A percentile compares a stretch with the other conserved stretches of the same genome.
phyloP scores from a whole-genome alignment of 2,113 vertebrate genomes.

The Tupaia tana region DNA sequence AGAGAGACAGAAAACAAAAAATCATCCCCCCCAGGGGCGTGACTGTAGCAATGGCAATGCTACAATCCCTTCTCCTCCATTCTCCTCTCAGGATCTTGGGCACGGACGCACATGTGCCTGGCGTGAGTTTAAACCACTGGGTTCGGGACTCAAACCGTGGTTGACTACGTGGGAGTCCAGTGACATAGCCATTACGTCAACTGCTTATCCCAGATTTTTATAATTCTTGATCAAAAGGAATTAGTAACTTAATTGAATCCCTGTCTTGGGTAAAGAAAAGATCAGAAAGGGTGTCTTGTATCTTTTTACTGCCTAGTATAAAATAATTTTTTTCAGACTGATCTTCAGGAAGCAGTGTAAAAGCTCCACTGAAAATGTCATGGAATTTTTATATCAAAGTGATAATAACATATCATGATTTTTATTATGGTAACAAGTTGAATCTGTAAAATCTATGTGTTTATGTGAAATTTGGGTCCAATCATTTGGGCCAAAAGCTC shows the following conservation, averaged over 20 bases:
- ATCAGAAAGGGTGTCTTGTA: neutral
- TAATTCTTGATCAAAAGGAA: neutral
- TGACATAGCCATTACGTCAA: no score
- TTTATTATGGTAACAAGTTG: neutral
- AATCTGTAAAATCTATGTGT: neutral
- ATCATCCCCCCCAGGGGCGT: no score
- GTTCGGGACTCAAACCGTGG: no score
- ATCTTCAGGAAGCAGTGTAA: neutral
- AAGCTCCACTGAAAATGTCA: neutral
- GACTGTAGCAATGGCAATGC: no score
- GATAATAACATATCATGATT: neutral
- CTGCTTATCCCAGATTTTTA: neutral
- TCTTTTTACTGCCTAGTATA: neutral
- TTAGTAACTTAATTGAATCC: neutral
- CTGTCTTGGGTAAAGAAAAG: slow-evolving; percentile 37
- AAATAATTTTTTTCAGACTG: neutral
- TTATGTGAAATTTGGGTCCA: slow-evolving; percentile 12
- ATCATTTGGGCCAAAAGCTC: neutral
- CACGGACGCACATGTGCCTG: no score
- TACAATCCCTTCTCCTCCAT: no score
- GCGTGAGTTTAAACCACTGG: no score
- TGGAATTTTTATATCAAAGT: slow-evolving; percentile 17
- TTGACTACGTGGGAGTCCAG: no score
- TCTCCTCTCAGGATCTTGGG: no score
- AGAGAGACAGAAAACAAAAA: no score